These are phyloP conservation scores for Hippocampus kuda DNA, from an alignment of 2,797 vertebrate species.

Conservation along the genomic window DNA sequence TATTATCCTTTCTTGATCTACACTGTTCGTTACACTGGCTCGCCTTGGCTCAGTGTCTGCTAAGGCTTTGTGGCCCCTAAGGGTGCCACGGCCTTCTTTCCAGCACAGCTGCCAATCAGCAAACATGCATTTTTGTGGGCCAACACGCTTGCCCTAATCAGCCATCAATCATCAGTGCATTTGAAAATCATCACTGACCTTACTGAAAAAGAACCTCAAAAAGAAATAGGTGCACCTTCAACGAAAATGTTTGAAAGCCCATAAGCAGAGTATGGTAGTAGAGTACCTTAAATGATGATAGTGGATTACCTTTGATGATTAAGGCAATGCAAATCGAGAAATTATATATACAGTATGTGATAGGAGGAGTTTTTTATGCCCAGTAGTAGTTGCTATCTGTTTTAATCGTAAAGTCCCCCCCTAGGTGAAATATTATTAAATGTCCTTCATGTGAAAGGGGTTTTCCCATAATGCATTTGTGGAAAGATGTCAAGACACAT, in stretches of 20 bases:
- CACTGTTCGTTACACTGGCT: neutral
- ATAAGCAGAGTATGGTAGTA: conserved; percentile 46
- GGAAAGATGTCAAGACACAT: conserved; percentile 1
- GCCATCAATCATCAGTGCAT: conserved; percentile 57
- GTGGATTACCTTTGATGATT: conserved; percentile 49
- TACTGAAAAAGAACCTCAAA: conserved; percentile 61
- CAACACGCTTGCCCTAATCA: conserved; percentile 51
- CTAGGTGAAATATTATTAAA: conserved; percentile 1
- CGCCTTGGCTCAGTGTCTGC: neutral
- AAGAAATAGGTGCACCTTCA: conserved; percentile 56
- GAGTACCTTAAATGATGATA: conserved; percentile 59
- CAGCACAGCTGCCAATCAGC: conserved; percentile 13
- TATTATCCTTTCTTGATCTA: neutral
- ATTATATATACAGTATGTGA: neutral
- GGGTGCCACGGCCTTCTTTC: neutral
- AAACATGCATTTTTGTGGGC: conserved; percentile 41
- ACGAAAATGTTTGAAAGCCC: conserved; percentile 51
- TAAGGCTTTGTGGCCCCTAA: neutral
- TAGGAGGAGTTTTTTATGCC: neutral
- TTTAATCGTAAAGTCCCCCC: neutral
- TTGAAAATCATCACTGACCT: conserved; percentile 57
- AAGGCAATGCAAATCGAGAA: conserved; percentile 13
- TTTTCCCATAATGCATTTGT: neutral
- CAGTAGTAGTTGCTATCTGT: neutral
- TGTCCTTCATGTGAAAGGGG: neutral